Evolutionary conservation across 2,797 vertebrate species (phyloP).

Genomic region (Morus bassanus): DNA sequence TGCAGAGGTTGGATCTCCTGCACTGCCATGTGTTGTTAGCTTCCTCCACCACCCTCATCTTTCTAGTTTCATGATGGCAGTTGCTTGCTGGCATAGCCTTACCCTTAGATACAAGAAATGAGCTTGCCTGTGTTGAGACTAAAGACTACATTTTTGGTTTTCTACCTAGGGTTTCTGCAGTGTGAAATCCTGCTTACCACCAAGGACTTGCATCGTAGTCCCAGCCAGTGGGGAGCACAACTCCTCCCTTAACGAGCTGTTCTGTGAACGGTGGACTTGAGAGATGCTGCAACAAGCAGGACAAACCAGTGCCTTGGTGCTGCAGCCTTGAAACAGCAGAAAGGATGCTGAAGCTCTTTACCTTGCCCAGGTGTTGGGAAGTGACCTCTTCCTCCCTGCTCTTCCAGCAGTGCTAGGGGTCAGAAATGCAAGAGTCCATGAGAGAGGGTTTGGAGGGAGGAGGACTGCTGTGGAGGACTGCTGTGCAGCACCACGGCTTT

Average conservation of each 20-base stretch:
- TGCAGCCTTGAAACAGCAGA: background rate
- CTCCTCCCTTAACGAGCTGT: background rate
- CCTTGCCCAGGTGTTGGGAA: background rate
- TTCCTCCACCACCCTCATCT: background rate
- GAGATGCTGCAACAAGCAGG: background rate
- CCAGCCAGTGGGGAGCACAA: background rate
- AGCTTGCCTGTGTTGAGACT: conserved; percentile 49
- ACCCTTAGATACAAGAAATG: background rate
- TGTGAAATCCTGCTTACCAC: background rate
- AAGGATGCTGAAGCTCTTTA: background rate
- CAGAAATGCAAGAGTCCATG: background rate
- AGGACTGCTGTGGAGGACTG: background rate
- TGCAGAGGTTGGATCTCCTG: background rate
- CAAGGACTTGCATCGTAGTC: background rate
- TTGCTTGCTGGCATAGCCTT: background rate
- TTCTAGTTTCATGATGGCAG: background rate
- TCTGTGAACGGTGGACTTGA: background rate
- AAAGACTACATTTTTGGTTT: conserved; percentile 7
- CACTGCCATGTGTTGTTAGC: background rate
- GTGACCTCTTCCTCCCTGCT: background rate
- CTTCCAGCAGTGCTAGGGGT: background rate
- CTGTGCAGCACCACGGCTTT: background rate
- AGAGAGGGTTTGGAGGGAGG: background rate
- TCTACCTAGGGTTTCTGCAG: background rate
- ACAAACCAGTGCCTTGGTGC: background rate